A percentile compares a stretch with the other conserved stretches of the same genome.
Evolutionary conservation across 2,113 vertebrate species (phyloP).

Genomic region (Clarias magur): DNA sequence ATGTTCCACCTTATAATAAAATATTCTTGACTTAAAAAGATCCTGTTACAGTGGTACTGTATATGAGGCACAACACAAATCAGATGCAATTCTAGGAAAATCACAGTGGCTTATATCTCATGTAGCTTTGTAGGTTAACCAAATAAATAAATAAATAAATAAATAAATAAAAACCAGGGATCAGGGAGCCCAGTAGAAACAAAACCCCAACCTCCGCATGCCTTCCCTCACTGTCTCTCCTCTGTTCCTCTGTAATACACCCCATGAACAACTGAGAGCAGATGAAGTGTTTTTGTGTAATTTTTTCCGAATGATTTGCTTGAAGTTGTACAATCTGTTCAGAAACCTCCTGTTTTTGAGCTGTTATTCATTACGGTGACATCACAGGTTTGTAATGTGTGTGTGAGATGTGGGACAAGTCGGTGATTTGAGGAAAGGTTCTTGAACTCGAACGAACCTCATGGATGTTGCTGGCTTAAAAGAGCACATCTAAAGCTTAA

Average conservation of each 20-base stretch:
- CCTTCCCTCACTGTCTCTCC: too few relatives aligned
- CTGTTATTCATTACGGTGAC: conserved; percentile 52
- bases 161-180: neutral
- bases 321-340: neutral
- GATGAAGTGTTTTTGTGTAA: neutral
- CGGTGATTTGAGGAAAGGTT: conserved; percentile 26
- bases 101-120: neutral
- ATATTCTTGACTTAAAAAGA: neutral
- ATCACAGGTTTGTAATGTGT: conserved; percentile 51
- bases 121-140: too few relatives aligned
- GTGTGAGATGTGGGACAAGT: conserved; percentile 26
- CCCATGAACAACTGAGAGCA: neutral
- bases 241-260: neutral
- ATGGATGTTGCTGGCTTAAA: conserved; percentile 31
- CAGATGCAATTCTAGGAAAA: neutral
- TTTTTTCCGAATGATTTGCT: conserved; percentile 2
- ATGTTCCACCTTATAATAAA: neutral
- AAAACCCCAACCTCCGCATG: neutral
- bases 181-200: neutral
- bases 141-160: too few relatives aligned
- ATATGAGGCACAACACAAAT: neutral
- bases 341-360: neutral
- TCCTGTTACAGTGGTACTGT: neutral
- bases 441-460: conserved; percentile 32
- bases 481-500: conserved; percentile 18